Conservation (phyloP, 2,888 invertebrate species). For the Tillus elongatus region DNA sequence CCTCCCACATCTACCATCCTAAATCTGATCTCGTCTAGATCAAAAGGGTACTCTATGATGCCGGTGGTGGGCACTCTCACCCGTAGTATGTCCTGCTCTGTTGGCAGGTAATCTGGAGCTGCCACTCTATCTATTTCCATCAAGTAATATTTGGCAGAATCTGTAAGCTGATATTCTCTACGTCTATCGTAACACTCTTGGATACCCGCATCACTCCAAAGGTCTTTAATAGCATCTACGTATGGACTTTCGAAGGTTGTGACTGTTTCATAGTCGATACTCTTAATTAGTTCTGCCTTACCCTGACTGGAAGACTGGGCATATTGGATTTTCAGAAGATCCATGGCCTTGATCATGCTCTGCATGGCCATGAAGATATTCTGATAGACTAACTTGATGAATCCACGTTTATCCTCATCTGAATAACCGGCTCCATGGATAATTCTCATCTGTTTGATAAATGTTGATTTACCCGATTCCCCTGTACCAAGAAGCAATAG, state of each 20-base stretch:
- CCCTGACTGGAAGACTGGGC: slow-evolving; percentile 88
- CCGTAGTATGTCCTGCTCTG: slow-evolving; percentile 98
- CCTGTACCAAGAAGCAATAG: slow-evolving; percentile 96
- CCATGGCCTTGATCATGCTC: slow-evolving; percentile 99
- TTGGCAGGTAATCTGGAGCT: slow-evolving; percentile 92
- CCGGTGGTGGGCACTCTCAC: slow-evolving; percentile 99
- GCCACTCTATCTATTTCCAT: slow-evolving; percentile 98
- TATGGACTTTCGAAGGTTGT: slow-evolving; percentile 96
- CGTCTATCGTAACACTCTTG: slow-evolving; percentile 99
- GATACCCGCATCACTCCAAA: slow-evolving; percentile 95
- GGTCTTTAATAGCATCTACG: slow-evolving; percentile 91
- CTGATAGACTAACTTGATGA: slow-evolving; percentile 98
- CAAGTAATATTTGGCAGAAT: slow-evolving; percentile 99
- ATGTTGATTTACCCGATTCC: slow-evolving; percentile 99
- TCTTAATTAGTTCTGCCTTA: slow-evolving; percentile 89
- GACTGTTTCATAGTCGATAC: slow-evolving; percentile 98
- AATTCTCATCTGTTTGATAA: slow-evolving; percentile 99
- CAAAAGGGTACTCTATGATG: slow-evolving; percentile 99
- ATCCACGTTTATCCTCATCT: slow-evolving; percentile 96
- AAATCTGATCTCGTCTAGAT: slow-evolving; percentile 99
- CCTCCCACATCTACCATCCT: slow-evolving; percentile 99
- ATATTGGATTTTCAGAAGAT: slow-evolving; percentile 94
- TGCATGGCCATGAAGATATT: slow-evolving; percentile 99
- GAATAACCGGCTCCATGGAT: slow-evolving; percentile 99
- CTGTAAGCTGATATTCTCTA: slow-evolving; percentile 99